phyloP scores from a whole-genome alignment of 2,113 vertebrate genomes.

The Prunella himalayana region DNA sequence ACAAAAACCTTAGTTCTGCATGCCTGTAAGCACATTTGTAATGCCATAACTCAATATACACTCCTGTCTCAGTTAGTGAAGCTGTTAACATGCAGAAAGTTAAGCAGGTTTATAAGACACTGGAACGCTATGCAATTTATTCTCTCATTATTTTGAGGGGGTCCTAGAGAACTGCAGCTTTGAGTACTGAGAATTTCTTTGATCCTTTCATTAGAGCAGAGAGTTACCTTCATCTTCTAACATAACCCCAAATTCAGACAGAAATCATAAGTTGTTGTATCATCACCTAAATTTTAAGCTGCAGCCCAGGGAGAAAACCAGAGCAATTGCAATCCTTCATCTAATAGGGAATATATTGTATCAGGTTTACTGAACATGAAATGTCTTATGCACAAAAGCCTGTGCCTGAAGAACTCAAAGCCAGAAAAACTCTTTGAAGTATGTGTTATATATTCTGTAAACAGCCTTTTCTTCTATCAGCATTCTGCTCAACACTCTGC shows the following conservation, averaged over 20 bases:
- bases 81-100: background rate
- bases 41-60: background rate
- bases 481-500: background rate
- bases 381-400: slow-evolving; percentile 40
- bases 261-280: background rate
- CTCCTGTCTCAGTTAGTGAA: background rate
- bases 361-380: slow-evolving; percentile 25
- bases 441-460: slow-evolving; percentile 49
- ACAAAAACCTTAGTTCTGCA: background rate
- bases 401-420: slow-evolving; percentile 44
- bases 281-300: background rate
- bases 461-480: slow-evolving; percentile 48
- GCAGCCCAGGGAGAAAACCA: background rate
- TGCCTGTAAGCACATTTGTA: background rate
- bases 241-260: background rate
- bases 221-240: background rate
- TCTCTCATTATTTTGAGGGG: background rate
- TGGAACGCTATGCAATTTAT: background rate
- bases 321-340: background rate
- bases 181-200: background rate
- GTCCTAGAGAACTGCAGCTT: background rate
- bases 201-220: background rate
- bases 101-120: background rate
- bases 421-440: slow-evolving; percentile 52
- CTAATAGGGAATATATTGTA: background rate